Base-by-base conservation (phyloP, 2,113 vertebrate genomes). In the Paradisaea rubra region DNA sequence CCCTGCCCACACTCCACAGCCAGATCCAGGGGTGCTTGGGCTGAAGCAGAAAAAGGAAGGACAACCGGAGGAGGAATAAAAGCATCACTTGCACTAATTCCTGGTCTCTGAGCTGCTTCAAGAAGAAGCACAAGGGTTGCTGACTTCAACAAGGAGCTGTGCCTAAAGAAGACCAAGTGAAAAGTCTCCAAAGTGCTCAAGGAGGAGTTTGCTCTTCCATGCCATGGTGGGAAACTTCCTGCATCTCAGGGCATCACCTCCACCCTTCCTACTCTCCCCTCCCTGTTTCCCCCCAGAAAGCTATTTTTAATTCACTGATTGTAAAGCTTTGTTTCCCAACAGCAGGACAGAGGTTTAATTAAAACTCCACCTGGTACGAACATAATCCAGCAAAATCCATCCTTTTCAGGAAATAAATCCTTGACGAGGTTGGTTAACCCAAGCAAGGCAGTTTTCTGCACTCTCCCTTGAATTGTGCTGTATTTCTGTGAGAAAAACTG, bases 371-470 rank as follows among this genome's bases (percentile, higher is more conserved):
- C 73, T 92, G 72, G 30, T 63, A 81, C 39, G 84, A 84, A 66
- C 65, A 33, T 94, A 95, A 96, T 89, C 84, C 94, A 79, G 56
- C 49, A 71, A 92, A 92, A 95, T 94, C 86, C 47, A 63, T 79
- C 72, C 37, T 25, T 91, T 95, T 81, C 56, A 74, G 70, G 56
- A 70, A 91, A 50, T 68, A 71, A 95, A 87, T 66, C 56, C 76
- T 73, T 66, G 64, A 31, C 0, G 15, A 90, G 45, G 35, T 11
- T 74, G 15, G 50, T 77, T 91, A 74, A 84, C 21, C 44, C 24
- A 44, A 91, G 77, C 2, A 0, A 56, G 54, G 61, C 44, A 68
- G 47, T 54, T 87, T 71, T 50, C 52, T 84, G 27, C 68, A 22
- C 19, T 56, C 13, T 52, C 66, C 27, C 47, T 87, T 74, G 47